phyloP scores from a whole-genome alignment of 2,888 invertebrate genomes.

The Catocala fraxini region DNA sequence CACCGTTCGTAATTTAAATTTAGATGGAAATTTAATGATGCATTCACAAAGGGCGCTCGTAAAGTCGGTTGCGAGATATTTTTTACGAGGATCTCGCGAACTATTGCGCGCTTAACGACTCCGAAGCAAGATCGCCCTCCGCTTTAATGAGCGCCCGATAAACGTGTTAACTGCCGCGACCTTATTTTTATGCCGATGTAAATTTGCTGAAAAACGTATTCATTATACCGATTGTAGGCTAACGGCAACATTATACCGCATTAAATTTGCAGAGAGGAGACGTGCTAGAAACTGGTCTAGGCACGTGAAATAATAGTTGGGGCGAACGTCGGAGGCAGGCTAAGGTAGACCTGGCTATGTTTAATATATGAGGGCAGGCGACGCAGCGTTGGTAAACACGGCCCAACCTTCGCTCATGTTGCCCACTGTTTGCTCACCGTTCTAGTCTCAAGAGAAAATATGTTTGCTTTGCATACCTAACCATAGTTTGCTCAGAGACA shows the following conservation, averaged over 20 bases:
- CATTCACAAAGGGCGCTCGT: constrained; percentile 87
- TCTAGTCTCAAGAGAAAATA: constrained; percentile 86
- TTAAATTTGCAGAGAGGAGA: constrained; percentile 58
- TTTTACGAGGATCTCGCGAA: constrained; percentile 88
- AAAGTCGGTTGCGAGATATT: constrained; percentile 87
- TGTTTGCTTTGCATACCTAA: constrained; percentile 86
- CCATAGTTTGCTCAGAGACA: constrained; percentile 68
- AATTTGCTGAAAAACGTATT: constrained; percentile 86
- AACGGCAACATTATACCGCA: constrained; percentile 59
- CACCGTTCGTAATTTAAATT: constrained; percentile 86
- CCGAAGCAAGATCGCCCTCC: constrained; percentile 86
- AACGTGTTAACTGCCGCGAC: constrained; percentile 87
- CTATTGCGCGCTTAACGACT: constrained; percentile 88
- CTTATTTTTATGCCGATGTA: constrained; percentile 87
- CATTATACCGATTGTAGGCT: constrained; percentile 77
- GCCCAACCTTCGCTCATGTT: constrained; percentile 80
- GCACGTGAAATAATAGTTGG: constrained; percentile 48
- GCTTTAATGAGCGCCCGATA: constrained; percentile 88
- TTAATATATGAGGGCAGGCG: constrained; percentile 87
- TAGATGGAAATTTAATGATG: constrained; percentile 88
- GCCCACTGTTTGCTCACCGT: constrained; percentile 83
- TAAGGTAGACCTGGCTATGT: constrained; percentile 79
- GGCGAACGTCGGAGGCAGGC: constrained; percentile 60
- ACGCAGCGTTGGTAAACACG: constrained; percentile 83
- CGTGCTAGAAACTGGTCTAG: constrained; percentile 53